A percentile compares a stretch with the other conserved stretches of the same genome.
Conservation (phyloP, 1,140 invertebrate genomes). For the Drosophila oshimai region DNA sequence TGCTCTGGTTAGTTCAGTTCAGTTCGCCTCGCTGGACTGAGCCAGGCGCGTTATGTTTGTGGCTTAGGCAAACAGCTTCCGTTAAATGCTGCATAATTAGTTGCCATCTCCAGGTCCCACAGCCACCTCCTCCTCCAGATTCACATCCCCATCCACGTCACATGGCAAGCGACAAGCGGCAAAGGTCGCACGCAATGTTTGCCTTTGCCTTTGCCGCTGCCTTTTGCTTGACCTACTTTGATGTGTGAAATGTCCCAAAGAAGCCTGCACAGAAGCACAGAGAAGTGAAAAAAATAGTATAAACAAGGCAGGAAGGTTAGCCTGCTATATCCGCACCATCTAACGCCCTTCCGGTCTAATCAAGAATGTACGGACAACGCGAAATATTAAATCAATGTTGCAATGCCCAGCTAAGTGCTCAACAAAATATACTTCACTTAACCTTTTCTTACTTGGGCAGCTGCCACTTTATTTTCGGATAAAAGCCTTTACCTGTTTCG, state of each 20-base stretch:
- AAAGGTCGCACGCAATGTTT: constrained; percentile 74
- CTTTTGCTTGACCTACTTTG: constrained; percentile 78
- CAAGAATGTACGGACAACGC: background rate
- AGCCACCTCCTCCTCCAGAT: background rate
- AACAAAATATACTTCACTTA: too few species aligned
- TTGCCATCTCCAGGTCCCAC: constrained; percentile 64
- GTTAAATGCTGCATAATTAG: constrained; percentile 80
- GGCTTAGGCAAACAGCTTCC: constrained; percentile 78
- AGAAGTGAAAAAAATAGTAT: constrained; percentile 1
- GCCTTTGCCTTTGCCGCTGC: constrained; percentile 50
- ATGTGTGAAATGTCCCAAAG: constrained; percentile 77
- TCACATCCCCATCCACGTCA: constrained; percentile 33
- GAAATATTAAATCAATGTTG: background rate
- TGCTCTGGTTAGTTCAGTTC: constrained; percentile 36
- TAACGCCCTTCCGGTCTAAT: background rate
- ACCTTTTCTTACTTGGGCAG: background rate
- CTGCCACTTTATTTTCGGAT: background rate
- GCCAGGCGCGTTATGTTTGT: constrained; percentile 27
- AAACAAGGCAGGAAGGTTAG: constrained; percentile 1
- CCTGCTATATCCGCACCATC: background rate
- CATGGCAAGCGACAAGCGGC: constrained; percentile 59
- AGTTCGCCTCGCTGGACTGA: constrained; percentile 49
- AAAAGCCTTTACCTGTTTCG: background rate
- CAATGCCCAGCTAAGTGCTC: background rate
- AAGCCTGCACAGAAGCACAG: constrained; percentile 28